Conservation (phyloP, 2,888 invertebrate genomes). For the Orchesellides sinensis region DNA sequence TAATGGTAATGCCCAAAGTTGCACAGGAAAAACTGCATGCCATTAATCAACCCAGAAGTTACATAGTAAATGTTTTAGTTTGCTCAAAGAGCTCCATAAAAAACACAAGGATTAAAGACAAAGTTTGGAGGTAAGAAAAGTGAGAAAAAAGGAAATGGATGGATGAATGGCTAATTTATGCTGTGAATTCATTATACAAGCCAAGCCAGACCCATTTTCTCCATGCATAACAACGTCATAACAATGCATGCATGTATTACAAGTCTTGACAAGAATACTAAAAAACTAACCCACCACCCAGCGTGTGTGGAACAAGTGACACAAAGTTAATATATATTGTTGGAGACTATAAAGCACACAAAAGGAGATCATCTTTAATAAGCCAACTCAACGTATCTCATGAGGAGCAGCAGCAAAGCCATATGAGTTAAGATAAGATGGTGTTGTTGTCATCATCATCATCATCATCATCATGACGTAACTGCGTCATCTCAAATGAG, state of each 20-base stretch:
- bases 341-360: too few species aligned
- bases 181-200: conserved; percentile 16
- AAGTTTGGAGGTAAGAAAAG: background rate
- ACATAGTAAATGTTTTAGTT: too few species aligned
- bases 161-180: conserved; percentile 23
- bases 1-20: background rate
- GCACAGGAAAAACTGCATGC: background rate
- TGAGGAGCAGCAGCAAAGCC: too few species aligned
- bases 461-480: conserved; percentile 23
- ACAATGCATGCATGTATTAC: too few species aligned
- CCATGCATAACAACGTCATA: too few species aligned
- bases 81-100: background rate
- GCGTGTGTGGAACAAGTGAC: too few species aligned
- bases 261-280: too few species aligned
- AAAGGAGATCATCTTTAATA: too few species aligned
- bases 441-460: conserved; percentile 15
- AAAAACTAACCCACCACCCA: too few species aligned
- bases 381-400: too few species aligned
- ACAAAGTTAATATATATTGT: too few species aligned
- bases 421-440: background rate
- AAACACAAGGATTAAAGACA: too few species aligned
- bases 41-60: background rate
- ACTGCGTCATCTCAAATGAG: conserved; percentile 32
- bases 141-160: conserved; percentile 37
- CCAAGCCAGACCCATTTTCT: background rate